These are phyloP conservation scores for Oreochromis grahami DNA, from an alignment of 2,797 vertebrate species.

Conservation along the genomic window DNA sequence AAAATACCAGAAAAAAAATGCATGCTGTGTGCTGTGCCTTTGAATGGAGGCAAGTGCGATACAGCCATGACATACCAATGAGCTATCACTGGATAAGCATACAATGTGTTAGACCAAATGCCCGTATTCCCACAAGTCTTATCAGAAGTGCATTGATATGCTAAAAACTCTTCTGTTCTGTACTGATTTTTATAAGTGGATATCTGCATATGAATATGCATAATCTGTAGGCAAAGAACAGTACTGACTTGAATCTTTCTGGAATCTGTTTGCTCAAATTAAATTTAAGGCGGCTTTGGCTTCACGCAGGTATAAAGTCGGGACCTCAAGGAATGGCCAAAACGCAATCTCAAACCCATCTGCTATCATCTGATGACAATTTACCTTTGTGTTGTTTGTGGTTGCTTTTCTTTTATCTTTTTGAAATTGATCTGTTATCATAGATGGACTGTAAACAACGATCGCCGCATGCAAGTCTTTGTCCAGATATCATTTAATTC, in stretches of 20 bases:
- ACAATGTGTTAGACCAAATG: slow-evolving; percentile 35
- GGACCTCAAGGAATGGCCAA: not conserved
- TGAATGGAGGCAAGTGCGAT: slow-evolving; percentile 23
- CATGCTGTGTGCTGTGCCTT: slow-evolving; percentile 31
- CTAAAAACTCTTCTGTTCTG: slow-evolving; percentile 14
- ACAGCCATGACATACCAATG: slow-evolving; percentile 60
- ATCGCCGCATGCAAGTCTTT: not conserved
- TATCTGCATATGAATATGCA: not conserved
- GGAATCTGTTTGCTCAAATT: not conserved
- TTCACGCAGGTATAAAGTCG: not conserved
- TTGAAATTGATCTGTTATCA: not conserved
- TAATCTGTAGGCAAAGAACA: not conserved
- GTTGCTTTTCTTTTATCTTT: not conserved
- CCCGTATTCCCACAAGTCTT: slow-evolving; percentile 26
- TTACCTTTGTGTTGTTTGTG: not conserved
- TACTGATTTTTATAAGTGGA: not conserved
- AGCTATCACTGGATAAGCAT: slow-evolving; percentile 39
- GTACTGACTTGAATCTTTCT: not conserved
- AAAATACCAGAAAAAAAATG: slow-evolving; percentile 60
- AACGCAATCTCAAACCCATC: not conserved
- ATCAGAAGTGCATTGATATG: slow-evolving; percentile 12
- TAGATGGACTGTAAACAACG: not conserved
- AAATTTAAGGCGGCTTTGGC: not conserved
- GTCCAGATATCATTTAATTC: not conserved
- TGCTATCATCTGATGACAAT: not conserved